Evolutionary conservation across 2,113 vertebrate genomes (phyloP), one percentile per base, ranked within the genome.

Genomic region (Alosa alosa): DNA sequence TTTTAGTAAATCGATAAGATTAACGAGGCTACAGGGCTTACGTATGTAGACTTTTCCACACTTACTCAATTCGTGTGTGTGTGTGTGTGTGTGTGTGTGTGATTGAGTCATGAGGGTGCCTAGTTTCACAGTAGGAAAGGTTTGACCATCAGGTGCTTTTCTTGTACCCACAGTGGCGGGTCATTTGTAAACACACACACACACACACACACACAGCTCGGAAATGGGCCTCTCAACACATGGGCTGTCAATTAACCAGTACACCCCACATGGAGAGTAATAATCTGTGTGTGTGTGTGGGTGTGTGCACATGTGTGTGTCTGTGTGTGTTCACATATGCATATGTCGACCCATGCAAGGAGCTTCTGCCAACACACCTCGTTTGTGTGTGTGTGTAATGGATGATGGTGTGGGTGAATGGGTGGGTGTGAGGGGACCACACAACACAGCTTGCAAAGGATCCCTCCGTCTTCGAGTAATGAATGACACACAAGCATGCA

Each of bases 341-440:
- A 15, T 72, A 31, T 72, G 64, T 36, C 36, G 57, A 64, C 22
- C 4, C 57, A 64, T 64, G 57, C 57, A 64, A 9, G 57, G 6
- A 64, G 64, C 64, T 31, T 72, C n/a, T 72, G 64, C 64, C n/a
- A 31, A 31, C 25, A 36, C 64, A 31, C 25, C 8, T 31, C 1
- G 25, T 72, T 25, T 36, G 64, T 72, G 64, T 72, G 64, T 72
- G 64, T 72, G 64, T 72, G n/a, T 64, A 49, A 49, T 49, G 47
- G 47, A 49, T 22, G 20, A 3, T 64, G 60, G 20, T 68, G 22
- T 55, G 84, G 22, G 86, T 57, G 41, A 60, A 64, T 39, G 55
- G 84, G 84, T 85, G 88, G 86, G 86, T 92, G 90, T 94, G 92
- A 93, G 93, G 82, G 93, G 88, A 93, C 92, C 88, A 91, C 89